Evolutionary conservation across 2,888 invertebrate genomes (phyloP).

Genomic region (Caenorhabditis zanzibari): DNA sequence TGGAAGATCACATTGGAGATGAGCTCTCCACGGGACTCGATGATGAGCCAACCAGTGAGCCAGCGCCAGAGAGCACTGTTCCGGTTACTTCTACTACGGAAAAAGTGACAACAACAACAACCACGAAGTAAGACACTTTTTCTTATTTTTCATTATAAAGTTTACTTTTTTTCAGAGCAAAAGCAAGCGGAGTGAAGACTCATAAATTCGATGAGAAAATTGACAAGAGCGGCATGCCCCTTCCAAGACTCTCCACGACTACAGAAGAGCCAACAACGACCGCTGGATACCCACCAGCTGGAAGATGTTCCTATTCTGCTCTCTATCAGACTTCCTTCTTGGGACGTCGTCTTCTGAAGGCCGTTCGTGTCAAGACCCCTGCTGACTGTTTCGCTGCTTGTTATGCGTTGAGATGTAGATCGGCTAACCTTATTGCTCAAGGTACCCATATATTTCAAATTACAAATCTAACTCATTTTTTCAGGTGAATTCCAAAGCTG

Average conservation of each 20-base stretch:
- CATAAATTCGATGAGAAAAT: conserved; percentile 71
- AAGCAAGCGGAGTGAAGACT: conserved; percentile 69
- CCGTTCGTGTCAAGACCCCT: conserved; percentile 70
- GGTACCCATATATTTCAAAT: conserved; percentile 36
- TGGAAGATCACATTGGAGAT: conserved; percentile 55
- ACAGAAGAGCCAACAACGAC: conserved; percentile 67
- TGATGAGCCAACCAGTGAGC: conserved; percentile 43
- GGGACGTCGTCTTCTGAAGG: conserved; percentile 69
- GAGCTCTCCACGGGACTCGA: conserved; percentile 47
- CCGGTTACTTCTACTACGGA: conserved; percentile 20
- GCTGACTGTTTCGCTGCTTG: conserved; percentile 82
- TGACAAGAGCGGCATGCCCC: conserved; percentile 65
- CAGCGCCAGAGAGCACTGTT: conserved; percentile 33
- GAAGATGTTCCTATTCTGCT: conserved; percentile 80
- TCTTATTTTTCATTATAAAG: background rate
- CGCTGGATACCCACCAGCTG: conserved; percentile 77
- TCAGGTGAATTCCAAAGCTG: conserved; percentile 69
- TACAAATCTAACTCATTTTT: conserved; percentile 7
- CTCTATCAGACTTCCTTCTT: conserved; percentile 82
- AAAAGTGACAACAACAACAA: conserved; percentile 44
- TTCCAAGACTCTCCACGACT: conserved; percentile 65
- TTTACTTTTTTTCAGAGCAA: conserved; percentile 21
- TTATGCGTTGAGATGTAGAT: conserved; percentile 78
- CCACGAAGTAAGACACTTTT: conserved; percentile 32
- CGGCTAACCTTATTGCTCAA: conserved; percentile 80